These are phyloP conservation scores for Garrulus glandarius DNA, from an alignment of 2,797 vertebrate species.

Conservation along the genomic window DNA sequence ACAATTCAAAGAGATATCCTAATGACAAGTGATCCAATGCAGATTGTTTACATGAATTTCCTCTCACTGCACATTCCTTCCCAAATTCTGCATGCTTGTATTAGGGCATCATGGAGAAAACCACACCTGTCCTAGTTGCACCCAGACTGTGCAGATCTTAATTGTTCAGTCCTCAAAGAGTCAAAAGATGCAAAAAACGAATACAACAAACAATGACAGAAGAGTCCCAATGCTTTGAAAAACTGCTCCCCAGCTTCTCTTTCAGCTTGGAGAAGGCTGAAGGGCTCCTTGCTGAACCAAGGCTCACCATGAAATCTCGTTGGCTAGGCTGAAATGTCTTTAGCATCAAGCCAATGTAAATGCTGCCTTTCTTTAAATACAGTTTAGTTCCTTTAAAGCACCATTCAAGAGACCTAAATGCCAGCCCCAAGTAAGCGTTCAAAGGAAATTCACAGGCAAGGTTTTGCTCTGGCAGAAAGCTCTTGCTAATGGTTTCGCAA, in stretches of 20 bases:
- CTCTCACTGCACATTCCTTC: background rate
- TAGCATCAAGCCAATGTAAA: background rate
- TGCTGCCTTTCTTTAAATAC: slow-evolving; percentile 31
- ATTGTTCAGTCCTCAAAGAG: background rate
- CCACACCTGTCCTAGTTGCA: background rate
- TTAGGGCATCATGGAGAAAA: background rate
- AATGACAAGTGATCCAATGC: background rate
- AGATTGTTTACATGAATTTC: background rate
- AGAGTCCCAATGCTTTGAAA: background rate
- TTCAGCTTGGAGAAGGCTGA: background rate
- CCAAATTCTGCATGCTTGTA: background rate
- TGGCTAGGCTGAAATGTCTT: background rate
- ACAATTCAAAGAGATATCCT: background rate
- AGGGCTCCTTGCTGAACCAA: background rate
- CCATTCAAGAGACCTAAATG: slow-evolving; percentile 20
- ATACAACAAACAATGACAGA: background rate
- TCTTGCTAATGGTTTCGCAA: background rate
- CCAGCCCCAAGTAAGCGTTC: background rate
- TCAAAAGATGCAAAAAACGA: background rate
- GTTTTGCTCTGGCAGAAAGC: background rate
- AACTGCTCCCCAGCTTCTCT: background rate
- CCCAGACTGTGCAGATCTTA: background rate
- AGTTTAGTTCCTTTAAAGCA: slow-evolving; percentile 33
- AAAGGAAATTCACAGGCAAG: background rate
- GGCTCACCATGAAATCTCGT: background rate